Evolutionary conservation across 2,113 vertebrate genomes (phyloP), one percentile per base, ranked within the genome.

Genomic region (Thermophis baileyi): DNA sequence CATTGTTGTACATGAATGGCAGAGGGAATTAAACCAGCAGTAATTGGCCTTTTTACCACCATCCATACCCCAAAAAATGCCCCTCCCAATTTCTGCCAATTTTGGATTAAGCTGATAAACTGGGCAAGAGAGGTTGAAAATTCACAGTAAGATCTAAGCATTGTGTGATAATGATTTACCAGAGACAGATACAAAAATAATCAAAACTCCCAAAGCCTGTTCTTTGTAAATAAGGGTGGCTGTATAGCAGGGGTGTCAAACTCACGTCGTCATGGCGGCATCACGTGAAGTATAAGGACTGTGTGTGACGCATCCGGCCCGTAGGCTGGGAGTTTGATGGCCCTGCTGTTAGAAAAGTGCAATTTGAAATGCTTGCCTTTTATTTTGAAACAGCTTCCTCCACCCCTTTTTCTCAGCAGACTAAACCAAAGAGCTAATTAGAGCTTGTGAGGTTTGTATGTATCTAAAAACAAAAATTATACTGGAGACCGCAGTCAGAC

Each of bases 381-480:
- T 57, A 51, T 63, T 88, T 88, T 24, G 63, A 47, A 40, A 44
- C 20, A 87, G 30, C 16, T 86, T 47, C 25, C 24, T 22, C 44
- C 46, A 49, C 91, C 5, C 6, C 6, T 50, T 53, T 60, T 55
- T 87, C 49, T 81, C 35, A 24, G 30, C 49, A 81, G 87, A 85
- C 91, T 92, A 47, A 91, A 91, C 85, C 27, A 87, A 92, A 92
- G 87, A n/a, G 9, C 60, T 92, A 89, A 89, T 92, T 92, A 47
- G 87, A 89, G 87, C 49, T 10, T 22, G 35, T 81, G 40, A 74
- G 57, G n/a, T 40, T 51, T n/a, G 69, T 24, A 50, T 30, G 91
- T 46, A 92, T 89, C 30, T 40, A 89, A 74, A 92, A 88, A 35
- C 30, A 16, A 27, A 60, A 88, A 92, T 92, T 86, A 88, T 69